phyloP scores from a whole-genome alignment of 2,888 invertebrate genomes.

The Epirrhoe tristata region DNA sequence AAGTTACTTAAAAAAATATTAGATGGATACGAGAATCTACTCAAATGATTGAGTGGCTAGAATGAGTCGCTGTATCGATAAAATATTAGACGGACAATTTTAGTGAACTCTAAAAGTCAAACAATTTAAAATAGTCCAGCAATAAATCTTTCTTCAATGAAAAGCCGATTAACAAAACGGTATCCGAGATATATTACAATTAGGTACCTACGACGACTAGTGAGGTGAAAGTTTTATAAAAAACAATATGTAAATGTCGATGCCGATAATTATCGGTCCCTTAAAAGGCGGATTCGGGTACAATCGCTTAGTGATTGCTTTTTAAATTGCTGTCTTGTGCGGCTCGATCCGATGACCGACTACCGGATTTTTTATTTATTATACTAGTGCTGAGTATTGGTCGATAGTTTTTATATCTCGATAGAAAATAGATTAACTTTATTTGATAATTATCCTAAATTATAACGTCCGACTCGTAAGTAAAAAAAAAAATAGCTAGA shows the following conservation, averaged over 20 bases:
- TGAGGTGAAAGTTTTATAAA: constrained; percentile 69
- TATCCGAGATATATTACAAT: constrained; percentile 34
- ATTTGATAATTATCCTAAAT: background rate
- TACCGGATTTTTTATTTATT: constrained; percentile 68
- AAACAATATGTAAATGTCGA: constrained; percentile 71
- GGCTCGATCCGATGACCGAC: constrained; percentile 53
- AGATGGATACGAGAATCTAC: too few species aligned
- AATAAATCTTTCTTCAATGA: constrained; percentile 36
- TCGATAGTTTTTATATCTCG: constrained; percentile 45
- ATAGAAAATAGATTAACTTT: constrained; percentile 6
- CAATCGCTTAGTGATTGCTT: constrained; percentile 75
- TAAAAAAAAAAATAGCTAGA: constrained; percentile 1
- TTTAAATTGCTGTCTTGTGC: constrained; percentile 72
- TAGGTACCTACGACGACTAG: constrained; percentile 48
- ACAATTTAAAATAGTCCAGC: constrained; percentile 20
- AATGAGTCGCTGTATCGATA: too few species aligned
- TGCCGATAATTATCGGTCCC: constrained; percentile 75
- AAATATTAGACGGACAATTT: background rate
- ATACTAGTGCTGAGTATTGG: constrained; percentile 52
- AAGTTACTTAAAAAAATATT: too few species aligned
- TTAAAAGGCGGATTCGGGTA: constrained; percentile 73
- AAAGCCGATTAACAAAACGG: constrained; percentile 42
- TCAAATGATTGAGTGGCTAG: too few species aligned
- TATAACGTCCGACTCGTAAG: background rate
- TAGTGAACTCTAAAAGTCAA: background rate